Percentiles rank a stretch among this genome's conserved stretches.
phyloP scores from a whole-genome alignment of 92 coral and sea anemone genomes.

The Siderastrea radians region DNA sequence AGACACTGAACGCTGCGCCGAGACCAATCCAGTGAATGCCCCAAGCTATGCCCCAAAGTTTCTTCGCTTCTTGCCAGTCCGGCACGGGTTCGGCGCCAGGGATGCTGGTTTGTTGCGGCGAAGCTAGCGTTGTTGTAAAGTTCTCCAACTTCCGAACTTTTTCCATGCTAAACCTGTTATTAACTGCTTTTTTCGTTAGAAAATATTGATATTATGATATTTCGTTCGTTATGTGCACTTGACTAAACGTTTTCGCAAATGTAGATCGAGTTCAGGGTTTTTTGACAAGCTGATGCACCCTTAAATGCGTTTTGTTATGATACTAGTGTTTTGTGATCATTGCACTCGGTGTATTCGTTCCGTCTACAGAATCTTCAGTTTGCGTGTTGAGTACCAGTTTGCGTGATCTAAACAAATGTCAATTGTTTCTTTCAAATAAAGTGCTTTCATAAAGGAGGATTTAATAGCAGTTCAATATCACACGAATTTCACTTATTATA shows the following conservation, averaged over 20 bases:
- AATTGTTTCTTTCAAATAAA: not conserved
- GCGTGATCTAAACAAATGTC: not conserved
- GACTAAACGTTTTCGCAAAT: not conserved
- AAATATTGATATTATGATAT: not conserved
- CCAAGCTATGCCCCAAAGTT: constrained; percentile 76
- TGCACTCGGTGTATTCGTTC: not conserved
- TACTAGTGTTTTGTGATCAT: not conserved
- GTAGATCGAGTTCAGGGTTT: not conserved
- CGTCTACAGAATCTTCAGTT: not conserved
- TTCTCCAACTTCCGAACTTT: not conserved
- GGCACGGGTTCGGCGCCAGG: constrained; percentile 77
- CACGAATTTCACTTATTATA: not conserved
- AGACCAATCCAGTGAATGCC: constrained; percentile 74
- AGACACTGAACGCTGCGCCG: constrained; percentile 51
- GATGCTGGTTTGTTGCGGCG: not conserved
- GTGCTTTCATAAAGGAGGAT: not conserved
- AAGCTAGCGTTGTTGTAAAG: not conserved
- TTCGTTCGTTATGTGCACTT: not conserved
- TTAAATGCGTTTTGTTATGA: not conserved
- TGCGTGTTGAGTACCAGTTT: not conserved
- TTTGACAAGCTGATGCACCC: not conserved
- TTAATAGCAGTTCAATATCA: not conserved
- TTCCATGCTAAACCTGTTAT: not conserved
- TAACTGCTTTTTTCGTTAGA: not conserved
- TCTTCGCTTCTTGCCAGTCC: constrained; percentile 67